A percentile compares a stretch with the other conserved stretches of the same genome.
Conservation (phyloP, 2,113 vertebrate genomes). For the Bombycilla garrulus region DNA sequence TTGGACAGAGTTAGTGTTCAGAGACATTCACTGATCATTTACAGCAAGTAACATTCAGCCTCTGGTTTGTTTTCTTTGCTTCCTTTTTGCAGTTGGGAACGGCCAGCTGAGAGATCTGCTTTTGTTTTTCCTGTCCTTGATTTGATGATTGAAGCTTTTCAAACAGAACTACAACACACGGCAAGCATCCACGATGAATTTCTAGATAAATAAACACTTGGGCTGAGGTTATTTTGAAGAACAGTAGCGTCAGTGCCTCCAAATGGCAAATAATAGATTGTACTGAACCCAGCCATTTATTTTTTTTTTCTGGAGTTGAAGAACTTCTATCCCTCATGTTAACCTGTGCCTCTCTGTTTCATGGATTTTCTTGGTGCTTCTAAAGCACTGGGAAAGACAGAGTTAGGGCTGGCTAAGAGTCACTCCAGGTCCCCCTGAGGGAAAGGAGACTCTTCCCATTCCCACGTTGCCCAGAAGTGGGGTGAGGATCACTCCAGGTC, state of each 20-base stretch:
- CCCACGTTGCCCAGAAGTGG: fast-evolving
- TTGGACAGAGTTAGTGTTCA: background rate
- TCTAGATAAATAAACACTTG: constrained; percentile 55
- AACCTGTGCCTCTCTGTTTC: background rate
- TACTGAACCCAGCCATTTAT: background rate
- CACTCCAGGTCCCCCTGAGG: background rate
- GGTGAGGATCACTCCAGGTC: background rate
- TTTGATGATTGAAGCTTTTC: constrained; percentile 63
- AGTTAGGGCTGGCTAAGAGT: background rate
- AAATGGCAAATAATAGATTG: constrained; percentile 39
- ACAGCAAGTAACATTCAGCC: constrained; percentile 20
- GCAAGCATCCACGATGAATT: constrained; percentile 33
- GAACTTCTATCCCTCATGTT: background rate
- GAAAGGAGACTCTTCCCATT: background rate
- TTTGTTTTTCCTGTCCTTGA: constrained; percentile 55
- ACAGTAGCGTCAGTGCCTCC: background rate
- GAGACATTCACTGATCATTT: constrained; percentile 56
- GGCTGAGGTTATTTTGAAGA: constrained; percentile 33
- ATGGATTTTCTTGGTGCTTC: background rate
- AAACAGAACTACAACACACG: constrained; percentile 15
- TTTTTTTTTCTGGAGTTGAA: background rate
- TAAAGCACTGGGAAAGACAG: background rate
- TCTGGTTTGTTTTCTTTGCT: constrained; percentile 59
- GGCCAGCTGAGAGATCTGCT: constrained; percentile 45
- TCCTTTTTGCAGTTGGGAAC: background rate